phyloP scores from a whole-genome alignment of 2,113 vertebrate species.

The Sceloporus tristichus region DNA sequence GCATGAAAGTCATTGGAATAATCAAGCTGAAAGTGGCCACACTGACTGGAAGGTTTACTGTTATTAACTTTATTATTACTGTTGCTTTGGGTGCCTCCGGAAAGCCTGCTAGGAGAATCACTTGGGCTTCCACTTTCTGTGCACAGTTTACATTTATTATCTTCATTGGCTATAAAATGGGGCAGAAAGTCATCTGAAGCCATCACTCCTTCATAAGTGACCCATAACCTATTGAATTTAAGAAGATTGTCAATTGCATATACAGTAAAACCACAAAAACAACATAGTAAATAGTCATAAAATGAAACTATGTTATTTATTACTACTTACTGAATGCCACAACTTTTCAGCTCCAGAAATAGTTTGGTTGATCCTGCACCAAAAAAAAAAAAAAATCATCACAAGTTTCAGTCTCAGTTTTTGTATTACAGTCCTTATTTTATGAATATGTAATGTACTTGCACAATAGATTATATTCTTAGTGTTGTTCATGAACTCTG shows the following conservation, averaged over 20 bases:
- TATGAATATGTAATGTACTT: not conserved
- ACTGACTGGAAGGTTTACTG: not conserved
- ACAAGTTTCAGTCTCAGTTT: not conserved
- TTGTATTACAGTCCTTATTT: not conserved
- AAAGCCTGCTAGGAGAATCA: not conserved
- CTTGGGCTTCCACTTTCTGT: not conserved
- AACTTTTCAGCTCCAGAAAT: not conserved
- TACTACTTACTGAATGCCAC: not conserved
- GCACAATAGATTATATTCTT: not conserved
- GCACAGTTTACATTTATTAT: not conserved
- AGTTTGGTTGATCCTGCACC: not conserved
- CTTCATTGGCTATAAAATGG: not conserved
- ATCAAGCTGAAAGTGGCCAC: not conserved
- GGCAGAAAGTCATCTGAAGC: slow-evolving; percentile 32
- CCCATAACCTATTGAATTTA: slow-evolving; percentile 40
- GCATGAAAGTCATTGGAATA: slow-evolving; percentile 10
- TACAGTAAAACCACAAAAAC: not conserved
- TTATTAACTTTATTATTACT: slow-evolving; percentile 48
- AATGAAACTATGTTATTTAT: not conserved
- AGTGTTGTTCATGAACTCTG: not conserved
- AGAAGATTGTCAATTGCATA: not conserved
- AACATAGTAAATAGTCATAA: not conserved
- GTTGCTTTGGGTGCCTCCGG: slow-evolving; percentile 35
- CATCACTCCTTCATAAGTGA: slow-evolving; percentile 17
- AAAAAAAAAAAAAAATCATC: not conserved